phyloP scores from a whole-genome alignment of 64 coral and sea anemone genomes.

The Exaiptasia diaphana region DNA sequence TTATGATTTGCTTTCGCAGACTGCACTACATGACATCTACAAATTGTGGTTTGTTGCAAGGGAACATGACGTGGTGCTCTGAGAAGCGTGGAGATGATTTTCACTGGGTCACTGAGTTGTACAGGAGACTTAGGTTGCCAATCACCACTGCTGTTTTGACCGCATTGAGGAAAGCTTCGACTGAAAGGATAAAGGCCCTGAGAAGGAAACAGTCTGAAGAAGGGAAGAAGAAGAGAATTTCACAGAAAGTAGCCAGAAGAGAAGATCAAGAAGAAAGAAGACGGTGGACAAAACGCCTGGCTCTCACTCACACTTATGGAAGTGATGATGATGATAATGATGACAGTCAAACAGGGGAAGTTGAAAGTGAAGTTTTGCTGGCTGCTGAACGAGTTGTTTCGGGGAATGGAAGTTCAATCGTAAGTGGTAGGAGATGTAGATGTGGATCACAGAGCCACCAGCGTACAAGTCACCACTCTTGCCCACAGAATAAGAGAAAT shows the following conservation, averaged over 20 bases:
- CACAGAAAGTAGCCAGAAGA: slow-evolving; percentile 1
- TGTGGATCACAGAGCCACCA: not conserved
- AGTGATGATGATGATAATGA: slow-evolving; percentile 12
- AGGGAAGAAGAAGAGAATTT: not conserved
- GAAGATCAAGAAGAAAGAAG: slow-evolving; percentile 42
- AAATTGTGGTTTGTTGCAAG: slow-evolving; percentile 19
- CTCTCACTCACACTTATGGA: slow-evolving; percentile 35
- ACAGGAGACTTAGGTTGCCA: slow-evolving; percentile 4
- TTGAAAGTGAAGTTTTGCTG: not conserved
- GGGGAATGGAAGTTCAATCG: too few species aligned
- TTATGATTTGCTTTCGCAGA: not conserved
- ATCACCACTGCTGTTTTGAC: not conserved
- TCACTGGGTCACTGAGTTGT: slow-evolving; percentile 35
- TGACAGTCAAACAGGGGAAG: slow-evolving; percentile 2
- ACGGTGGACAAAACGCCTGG: slow-evolving; percentile 13
- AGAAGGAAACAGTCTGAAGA: not conserved
- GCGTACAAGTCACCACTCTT: not conserved
- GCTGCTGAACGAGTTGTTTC: not conserved
- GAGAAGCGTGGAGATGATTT: not conserved
- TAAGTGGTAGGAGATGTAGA: not conserved
- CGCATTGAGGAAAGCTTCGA: not conserved
- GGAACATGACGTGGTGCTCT: slow-evolving; percentile 36
- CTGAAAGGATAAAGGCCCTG: not conserved
- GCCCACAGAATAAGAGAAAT: not conserved
- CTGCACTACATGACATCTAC: slow-evolving; percentile 43